Evolutionary conservation across 2,797 vertebrate genomes (phyloP).

Genomic region (Sus cebifrons): DNA sequence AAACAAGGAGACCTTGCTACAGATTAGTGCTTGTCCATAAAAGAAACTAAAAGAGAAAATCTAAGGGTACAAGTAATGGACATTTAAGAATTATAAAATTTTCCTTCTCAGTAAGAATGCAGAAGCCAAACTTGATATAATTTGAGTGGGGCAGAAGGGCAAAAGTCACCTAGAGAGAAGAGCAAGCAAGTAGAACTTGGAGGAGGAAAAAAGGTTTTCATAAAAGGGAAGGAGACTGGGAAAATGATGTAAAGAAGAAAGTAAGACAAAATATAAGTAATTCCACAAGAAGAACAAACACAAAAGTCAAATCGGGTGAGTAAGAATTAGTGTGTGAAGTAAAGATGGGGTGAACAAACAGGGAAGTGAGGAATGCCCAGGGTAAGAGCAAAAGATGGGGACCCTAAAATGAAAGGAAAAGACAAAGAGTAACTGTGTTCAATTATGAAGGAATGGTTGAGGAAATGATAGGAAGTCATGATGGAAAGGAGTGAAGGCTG

Average conservation of each 20-base stretch:
- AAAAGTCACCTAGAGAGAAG: background rate
- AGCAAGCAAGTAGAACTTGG: background rate
- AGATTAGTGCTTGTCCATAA: background rate
- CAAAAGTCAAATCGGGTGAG: background rate
- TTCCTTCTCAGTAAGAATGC: slow-evolving; percentile 16
- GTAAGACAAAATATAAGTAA: background rate
- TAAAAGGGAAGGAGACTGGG: background rate
- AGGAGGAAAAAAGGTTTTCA: background rate
- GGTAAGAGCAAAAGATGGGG: background rate
- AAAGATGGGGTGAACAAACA: background rate
- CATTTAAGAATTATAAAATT: background rate
- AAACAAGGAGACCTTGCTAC: background rate
- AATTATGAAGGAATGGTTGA: background rate
- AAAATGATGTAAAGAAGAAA: slow-evolving; percentile 4
- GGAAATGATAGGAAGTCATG: too few species aligned
- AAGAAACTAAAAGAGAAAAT: background rate
- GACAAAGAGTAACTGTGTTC: background rate
- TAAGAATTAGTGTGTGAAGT: background rate
- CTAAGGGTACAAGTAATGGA: background rate
- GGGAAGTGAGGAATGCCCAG: background rate
- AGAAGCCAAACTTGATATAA: background rate
- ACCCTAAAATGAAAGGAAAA: background rate
- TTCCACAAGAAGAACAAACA: background rate
- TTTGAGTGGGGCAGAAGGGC: background rate
- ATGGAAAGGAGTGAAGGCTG: background rate